These are phyloP conservation scores for Champsocephalus esox DNA, from an alignment of 2,797 vertebrate genomes.

Conservation along the genomic window DNA sequence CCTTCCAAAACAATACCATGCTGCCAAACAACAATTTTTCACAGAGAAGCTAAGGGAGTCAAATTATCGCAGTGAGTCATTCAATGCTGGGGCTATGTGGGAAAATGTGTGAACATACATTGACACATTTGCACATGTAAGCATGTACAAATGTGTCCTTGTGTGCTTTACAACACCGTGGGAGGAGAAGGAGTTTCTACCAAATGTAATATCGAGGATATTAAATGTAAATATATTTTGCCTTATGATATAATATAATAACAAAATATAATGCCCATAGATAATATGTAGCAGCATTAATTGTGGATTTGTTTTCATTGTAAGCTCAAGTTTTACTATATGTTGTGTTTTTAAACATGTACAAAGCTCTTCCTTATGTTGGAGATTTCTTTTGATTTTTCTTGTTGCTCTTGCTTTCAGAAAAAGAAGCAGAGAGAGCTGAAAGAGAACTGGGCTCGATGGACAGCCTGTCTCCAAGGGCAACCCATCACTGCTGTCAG, in stretches of 20 bases:
- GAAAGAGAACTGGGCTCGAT: constrained; percentile 88
- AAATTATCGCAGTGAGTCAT: constrained; percentile 60
- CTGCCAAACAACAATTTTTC: constrained; percentile 38
- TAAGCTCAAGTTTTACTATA: constrained; percentile 9
- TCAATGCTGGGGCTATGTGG: constrained; percentile 18
- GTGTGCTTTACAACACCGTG: background rate
- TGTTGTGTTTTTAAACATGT: constrained; percentile 1
- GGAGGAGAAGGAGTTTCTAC: background rate
- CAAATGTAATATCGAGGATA: background rate
- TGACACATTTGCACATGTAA: constrained; percentile 8
- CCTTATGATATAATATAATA: too few species aligned
- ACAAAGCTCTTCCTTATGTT: constrained; percentile 25
- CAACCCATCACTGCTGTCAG: constrained; percentile 91
- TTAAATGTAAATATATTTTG: background rate
- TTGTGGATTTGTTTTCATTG: background rate
- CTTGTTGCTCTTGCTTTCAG: constrained; percentile 61
- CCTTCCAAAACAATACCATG: constrained; percentile 35
- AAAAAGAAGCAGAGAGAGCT: constrained; percentile 83
- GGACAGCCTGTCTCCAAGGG: constrained; percentile 81
- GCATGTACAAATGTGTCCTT: constrained; percentile 9
- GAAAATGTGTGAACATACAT: constrained; percentile 20
- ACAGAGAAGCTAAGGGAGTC: constrained; percentile 4
- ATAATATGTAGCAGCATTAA: too few species aligned
- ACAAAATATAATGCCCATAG: too few species aligned
- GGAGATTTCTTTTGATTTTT: constrained; percentile 12